Evolutionary conservation across 1,140 invertebrate species (phyloP).

Genomic region (Watersipora subatra): DNA sequence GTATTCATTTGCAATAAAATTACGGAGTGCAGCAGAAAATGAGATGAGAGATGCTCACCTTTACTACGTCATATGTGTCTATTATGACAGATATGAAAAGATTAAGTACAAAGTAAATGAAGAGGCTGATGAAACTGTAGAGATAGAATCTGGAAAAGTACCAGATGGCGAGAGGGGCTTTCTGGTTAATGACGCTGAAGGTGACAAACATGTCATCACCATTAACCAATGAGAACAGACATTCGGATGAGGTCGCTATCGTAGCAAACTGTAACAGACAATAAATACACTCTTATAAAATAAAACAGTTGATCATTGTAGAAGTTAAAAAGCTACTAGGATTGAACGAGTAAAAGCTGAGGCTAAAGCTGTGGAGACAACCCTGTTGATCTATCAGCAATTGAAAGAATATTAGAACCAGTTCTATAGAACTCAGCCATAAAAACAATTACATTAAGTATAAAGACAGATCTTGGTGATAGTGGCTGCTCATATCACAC

Average conservation of each 20-base stretch:
- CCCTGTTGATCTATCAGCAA: too few species aligned
- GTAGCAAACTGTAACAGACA: slow-evolving; percentile 58
- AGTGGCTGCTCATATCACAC: too few species aligned
- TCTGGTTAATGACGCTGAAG: slow-evolving; percentile 51
- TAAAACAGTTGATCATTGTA: too few species aligned
- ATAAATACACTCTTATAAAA: too few species aligned
- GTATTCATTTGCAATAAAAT: background rate
- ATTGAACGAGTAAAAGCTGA: too few species aligned
- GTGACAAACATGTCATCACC: slow-evolving; percentile 99
- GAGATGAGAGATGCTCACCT: slow-evolving; percentile 32
- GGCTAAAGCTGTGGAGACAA: too few species aligned
- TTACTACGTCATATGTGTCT: slow-evolving; percentile 97
- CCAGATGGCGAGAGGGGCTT: slow-evolving; percentile 51
- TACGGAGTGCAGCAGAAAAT: too few species aligned
- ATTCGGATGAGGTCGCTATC: slow-evolving; percentile 41
- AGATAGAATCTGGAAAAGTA: slow-evolving; percentile 93
- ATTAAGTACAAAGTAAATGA: slow-evolving; percentile 94
- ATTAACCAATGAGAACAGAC: slow-evolving; percentile 77
- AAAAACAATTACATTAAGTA: too few species aligned
- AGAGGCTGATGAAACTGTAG: slow-evolving; percentile 88
- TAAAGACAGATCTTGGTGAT: too few species aligned
- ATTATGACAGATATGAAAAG: slow-evolving; percentile 97
- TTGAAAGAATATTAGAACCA: too few species aligned
- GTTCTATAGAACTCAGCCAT: too few species aligned
- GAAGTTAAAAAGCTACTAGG: too few species aligned